Evolutionary conservation across 2,888 invertebrate species (phyloP).

Genomic region (Leptinotarsa juncta): DNA sequence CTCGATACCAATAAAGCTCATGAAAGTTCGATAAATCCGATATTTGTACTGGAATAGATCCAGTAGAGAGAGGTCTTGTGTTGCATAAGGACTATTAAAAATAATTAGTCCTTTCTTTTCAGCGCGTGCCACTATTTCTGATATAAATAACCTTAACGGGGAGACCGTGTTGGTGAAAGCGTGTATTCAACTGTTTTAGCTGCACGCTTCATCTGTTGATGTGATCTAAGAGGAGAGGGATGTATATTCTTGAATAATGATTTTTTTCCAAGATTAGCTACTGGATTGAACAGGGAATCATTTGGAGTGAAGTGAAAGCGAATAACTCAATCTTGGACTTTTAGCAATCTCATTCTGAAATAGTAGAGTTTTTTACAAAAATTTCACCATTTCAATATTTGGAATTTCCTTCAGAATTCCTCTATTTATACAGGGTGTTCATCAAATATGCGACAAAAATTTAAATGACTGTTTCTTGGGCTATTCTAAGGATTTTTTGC

Average conservation of each 20-base stretch:
- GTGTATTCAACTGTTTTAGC: conserved; percentile 49
- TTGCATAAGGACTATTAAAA: conserved; percentile 63
- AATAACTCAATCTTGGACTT: no score
- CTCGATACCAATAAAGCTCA: conserved; percentile 21
- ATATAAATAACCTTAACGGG: conserved; percentile 59
- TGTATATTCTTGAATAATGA: conserved; percentile 1
- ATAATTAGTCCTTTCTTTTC: conserved; percentile 62
- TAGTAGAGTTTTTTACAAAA: no score
- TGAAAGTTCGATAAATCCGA: conserved; percentile 38
- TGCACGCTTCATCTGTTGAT: conserved; percentile 40
- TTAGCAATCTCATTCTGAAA: no score
- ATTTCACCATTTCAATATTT: no score
- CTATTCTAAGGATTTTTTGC: no score
- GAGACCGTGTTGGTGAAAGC: conserved; percentile 53
- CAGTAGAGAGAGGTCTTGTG: conserved; percentile 36
- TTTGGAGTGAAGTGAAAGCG: no score
- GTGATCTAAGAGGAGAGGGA: conserved; percentile 21
- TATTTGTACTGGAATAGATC: conserved; percentile 36
- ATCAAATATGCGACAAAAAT: no score
- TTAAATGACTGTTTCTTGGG: no score
- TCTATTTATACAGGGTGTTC: no score
- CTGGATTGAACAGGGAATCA: no score
- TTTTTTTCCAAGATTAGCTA: no score
- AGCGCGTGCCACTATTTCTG: conserved; percentile 60
- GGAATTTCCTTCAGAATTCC: no score